Evolutionary conservation across 2,113 vertebrate species (phyloP), one percentile per base, ranked within the genome.

Genomic region (Crotalus viridis): DNA sequence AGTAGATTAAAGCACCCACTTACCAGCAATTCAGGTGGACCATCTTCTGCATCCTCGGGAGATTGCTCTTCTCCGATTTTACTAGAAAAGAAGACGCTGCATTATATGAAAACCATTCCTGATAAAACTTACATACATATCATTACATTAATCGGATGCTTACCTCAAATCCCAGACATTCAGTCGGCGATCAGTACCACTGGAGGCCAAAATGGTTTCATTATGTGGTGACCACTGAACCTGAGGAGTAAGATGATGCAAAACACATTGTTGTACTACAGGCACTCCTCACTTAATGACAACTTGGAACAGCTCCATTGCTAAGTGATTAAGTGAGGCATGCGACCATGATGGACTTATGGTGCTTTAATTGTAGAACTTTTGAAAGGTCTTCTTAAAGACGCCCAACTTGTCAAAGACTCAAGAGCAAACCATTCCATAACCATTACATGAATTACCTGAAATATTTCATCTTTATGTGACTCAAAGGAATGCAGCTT

Each of bases 141-240:
- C 19, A 24, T 0, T 0, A 0, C n/a, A 87, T 6, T 13, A 0
- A 90, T 92, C 46, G 1, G 88, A 90, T 89, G 91, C 89, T 96
- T 95, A 99, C 98, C 98, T 99, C 96, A 99, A 98, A 96, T 99
- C 99, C 99, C 99, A 99, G 0, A 99, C 99, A 15, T 99, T 99
- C 93, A 99, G 98, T 92, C 99, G 98, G 54, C 99, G 98, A 97
- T 99, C 99, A 0, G 99, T 99, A 94, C 99, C 99, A 93, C 99
- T 99, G 93, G 99, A 99, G 94, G 99, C 99, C 97, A 99, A 95
- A 88, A 99, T 99, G 46, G 99, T 99, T 97, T 99, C 99, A 24
- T 99, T 99, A 94, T 99, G 99, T 94, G 99, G 99, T 54, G 99
- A 99, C 99, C 99, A 99, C 96, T 99, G 99, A 94, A 99, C 99